Percentiles rank a stretch among this genome's conserved stretches.
Evolutionary conservation across 2,797 vertebrate species (phyloP).

Genomic region (Podarcis siculus): DNA sequence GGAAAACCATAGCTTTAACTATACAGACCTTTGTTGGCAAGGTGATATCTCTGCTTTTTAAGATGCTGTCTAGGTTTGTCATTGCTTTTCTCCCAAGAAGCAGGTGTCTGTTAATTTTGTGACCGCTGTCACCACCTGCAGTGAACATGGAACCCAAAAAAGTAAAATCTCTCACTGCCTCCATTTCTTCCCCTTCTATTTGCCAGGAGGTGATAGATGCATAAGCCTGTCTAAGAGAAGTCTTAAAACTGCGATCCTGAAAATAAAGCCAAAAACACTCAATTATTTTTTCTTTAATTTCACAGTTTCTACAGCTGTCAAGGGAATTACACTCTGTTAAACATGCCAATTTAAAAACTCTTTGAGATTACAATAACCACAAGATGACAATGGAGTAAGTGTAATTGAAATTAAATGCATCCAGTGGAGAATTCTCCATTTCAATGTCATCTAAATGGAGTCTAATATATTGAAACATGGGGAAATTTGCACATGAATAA

Average conservation of each 20-base stretch:
- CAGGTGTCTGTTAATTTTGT: no score
- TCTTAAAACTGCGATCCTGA: slow-evolving; percentile 53
- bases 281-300: slow-evolving; percentile 74
- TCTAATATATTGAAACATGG: slow-evolving; percentile 73
- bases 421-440: slow-evolving; percentile 65
- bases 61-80: no score
- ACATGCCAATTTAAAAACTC: slow-evolving; percentile 61
- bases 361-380: slow-evolving; percentile 67
- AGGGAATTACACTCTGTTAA: slow-evolving; percentile 75
- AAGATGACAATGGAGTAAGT: slow-evolving; percentile 69
- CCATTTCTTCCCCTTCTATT: no score
- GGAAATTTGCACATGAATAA: slow-evolving; percentile 67
- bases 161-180: no score
- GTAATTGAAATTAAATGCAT: slow-evolving; percentile 78
- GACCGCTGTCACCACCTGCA: no score
- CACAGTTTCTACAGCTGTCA: slow-evolving; percentile 69
- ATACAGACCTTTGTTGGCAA: no score
- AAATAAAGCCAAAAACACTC: slow-evolving; percentile 66
- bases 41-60: no score
- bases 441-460: slow-evolving; percentile 74
- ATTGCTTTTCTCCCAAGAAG: no score
- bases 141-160: no score
- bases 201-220: no score
- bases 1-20: no score
- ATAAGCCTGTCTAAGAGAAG: slow-evolving; percentile 32